Evolutionary conservation across 2,888 invertebrate genomes (phyloP).

Genomic region (Dryobotodes eremita): DNA sequence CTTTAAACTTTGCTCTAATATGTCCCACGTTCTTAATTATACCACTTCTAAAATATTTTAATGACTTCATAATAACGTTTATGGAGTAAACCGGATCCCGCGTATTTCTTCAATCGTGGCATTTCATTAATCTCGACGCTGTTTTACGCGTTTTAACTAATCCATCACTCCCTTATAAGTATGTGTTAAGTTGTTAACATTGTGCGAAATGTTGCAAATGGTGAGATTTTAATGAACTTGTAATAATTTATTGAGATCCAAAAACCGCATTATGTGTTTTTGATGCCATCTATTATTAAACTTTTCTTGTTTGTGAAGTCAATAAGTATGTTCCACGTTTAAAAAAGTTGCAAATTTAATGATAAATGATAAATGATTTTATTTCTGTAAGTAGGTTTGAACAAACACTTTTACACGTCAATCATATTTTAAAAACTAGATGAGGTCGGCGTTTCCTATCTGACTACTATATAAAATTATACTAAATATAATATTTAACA

Average conservation of each 20-base stretch:
- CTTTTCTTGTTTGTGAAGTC: not conserved
- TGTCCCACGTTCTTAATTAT: conserved; percentile 56
- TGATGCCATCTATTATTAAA: not conserved
- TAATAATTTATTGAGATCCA: conserved; percentile 14
- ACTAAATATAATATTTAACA: no score
- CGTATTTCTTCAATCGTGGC: conserved; percentile 32
- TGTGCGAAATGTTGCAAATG: conserved; percentile 35
- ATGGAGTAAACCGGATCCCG: conserved; percentile 51
- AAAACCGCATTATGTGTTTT: not conserved
- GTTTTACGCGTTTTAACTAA: conserved; percentile 43
- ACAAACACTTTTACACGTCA: no score
- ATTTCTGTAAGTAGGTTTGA: no score
- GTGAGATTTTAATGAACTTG: conserved; percentile 19
- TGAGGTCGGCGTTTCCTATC: no score
- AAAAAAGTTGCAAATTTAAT: not conserved
- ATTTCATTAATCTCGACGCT: conserved; percentile 51
- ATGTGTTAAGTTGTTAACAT: conserved; percentile 40
- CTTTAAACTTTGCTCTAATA: conserved; percentile 35
- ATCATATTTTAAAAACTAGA: no score
- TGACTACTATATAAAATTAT: no score
- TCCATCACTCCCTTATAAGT: conserved; percentile 46
- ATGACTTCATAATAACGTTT: conserved; percentile 59
- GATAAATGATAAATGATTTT: no score
- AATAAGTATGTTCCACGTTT: not conserved
- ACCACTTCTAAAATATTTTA: conserved; percentile 54